These are phyloP conservation scores for Anser cygnoides DNA, from an alignment of 2,113 vertebrate species.

Conservation along the genomic window DNA sequence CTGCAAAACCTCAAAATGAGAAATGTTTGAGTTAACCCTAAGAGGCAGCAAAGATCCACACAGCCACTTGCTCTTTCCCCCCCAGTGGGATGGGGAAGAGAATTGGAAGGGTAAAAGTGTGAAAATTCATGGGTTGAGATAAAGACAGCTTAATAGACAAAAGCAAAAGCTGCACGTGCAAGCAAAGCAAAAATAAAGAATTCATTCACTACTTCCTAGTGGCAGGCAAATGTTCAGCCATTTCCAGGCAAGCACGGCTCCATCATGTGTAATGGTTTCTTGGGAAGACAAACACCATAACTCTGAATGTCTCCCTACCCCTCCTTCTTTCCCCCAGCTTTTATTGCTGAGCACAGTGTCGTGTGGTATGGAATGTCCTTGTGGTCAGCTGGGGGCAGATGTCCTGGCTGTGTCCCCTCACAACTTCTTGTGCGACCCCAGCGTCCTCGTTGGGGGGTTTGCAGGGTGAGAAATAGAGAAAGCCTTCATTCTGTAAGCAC, in stretches of 20 bases:
- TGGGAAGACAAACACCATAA: background rate
- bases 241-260: background rate
- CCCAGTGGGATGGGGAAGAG: background rate
- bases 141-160: background rate
- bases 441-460: background rate
- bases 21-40: background rate
- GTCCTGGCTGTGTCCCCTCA: background rate
- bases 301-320: background rate
- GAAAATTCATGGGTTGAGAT: background rate
- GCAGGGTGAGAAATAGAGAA: background rate
- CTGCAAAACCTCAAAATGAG: background rate
- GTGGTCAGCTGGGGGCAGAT: background rate
- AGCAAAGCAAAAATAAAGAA: background rate
- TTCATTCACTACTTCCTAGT: background rate
- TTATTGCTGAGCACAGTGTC: background rate
- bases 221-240: background rate
- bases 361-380: background rate
- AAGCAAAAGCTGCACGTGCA: background rate
- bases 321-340: background rate
- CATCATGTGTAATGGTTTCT: background rate
- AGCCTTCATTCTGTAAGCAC: background rate
- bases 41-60: background rate
- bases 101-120: background rate
- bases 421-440: background rate
- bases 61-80: background rate